Conservation (phyloP, 2,888 invertebrate genomes). For the Temnothorax unifasciatus region DNA sequence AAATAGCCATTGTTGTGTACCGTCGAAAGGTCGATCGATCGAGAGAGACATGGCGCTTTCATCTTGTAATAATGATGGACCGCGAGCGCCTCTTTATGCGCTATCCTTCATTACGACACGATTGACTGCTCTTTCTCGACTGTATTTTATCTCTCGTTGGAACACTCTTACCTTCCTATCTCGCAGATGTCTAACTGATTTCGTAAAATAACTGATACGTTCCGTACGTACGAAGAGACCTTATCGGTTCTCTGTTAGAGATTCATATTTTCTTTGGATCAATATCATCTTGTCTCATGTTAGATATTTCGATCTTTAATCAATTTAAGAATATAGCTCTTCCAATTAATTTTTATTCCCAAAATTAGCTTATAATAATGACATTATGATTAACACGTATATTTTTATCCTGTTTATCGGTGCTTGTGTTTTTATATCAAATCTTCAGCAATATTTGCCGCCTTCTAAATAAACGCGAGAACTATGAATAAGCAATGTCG, state of each 20-base stretch:
- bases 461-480: slow-evolving; percentile 38
- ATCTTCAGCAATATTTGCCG: slow-evolving; percentile 18
- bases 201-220: not conserved
- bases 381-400: not conserved
- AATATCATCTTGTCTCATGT: not conserved
- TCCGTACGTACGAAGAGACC: not conserved
- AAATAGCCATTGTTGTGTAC: slow-evolving; percentile 58
- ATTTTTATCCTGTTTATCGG: not conserved
- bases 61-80: slow-evolving; percentile 59
- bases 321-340: not conserved
- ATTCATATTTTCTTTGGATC: slow-evolving; percentile 1
- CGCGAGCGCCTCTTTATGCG: slow-evolving; percentile 42
- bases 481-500: slow-evolving; percentile 48
- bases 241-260: not conserved
- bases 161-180: slow-evolving; percentile 1
- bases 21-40: slow-evolving; percentile 62
- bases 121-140: slow-evolving; percentile 17
- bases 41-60: slow-evolving; percentile 59
- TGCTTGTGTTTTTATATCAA: not conserved
- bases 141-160: slow-evolving; percentile 20
- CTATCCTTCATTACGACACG: slow-evolving; percentile 39
- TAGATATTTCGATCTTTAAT: not conserved
- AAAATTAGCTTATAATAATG: not conserved
- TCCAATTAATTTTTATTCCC: not conserved
- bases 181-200: slow-evolving; percentile 15